phyloP scores from a whole-genome alignment of 2,797 vertebrate species.

The Sitta carolinensis region DNA sequence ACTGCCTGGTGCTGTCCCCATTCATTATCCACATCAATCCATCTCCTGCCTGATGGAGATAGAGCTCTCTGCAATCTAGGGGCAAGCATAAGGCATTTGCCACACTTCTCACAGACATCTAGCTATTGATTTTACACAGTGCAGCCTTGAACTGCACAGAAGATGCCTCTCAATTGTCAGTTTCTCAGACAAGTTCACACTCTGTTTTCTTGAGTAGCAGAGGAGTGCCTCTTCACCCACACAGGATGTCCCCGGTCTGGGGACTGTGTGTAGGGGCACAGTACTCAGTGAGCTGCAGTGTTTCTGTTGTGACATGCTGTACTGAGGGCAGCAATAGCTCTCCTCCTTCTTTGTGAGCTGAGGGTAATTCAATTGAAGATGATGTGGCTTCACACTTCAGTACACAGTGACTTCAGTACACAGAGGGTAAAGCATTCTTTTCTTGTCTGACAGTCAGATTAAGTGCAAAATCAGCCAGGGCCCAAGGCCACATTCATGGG shows the following conservation, averaged over 20 bases:
- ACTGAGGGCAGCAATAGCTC: background rate
- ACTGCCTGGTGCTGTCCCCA: background rate
- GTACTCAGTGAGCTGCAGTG: background rate
- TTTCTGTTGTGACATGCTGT: background rate
- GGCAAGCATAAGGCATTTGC: background rate
- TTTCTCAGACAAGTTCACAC: background rate
- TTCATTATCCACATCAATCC: background rate
- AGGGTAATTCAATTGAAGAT: background rate
- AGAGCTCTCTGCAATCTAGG: background rate
- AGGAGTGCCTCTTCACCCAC: background rate
- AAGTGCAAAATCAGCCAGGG: background rate
- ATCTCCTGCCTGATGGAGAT: background rate
- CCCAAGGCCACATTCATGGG: background rate
- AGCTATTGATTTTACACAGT: background rate
- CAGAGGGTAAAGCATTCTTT: background rate
- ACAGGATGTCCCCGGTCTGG: background rate
- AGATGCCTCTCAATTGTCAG: background rate
- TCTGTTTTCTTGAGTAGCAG: background rate
- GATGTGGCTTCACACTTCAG: constrained; percentile 25
- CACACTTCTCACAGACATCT: background rate
- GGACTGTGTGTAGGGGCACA: background rate
- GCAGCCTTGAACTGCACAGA: background rate
- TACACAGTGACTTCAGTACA: background rate
- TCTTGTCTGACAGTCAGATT: background rate
- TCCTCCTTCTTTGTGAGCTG: background rate